phyloP scores from a whole-genome alignment of 1,140 invertebrate species.

The Cydia pomonella region DNA sequence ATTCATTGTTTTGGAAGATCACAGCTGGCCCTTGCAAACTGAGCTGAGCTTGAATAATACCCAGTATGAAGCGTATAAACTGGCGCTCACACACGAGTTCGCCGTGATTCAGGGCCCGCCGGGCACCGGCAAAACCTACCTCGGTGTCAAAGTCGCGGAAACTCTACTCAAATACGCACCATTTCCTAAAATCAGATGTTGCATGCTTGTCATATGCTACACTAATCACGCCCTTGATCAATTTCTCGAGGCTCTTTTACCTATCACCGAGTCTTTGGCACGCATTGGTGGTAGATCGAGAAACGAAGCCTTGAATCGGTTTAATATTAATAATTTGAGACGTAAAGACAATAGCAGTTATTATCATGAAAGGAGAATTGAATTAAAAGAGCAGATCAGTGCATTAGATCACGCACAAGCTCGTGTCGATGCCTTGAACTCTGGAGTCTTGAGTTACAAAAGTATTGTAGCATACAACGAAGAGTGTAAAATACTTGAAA shows the following conservation, averaged over 20 bases:
- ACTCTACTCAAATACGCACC: conserved; percentile 81
- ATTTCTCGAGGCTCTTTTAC: conserved; percentile 88
- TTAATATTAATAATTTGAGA: conserved; percentile 72
- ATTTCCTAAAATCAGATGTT: conserved; percentile 50
- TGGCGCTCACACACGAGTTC: conserved; percentile 83
- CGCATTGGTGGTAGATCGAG: conserved; percentile 88
- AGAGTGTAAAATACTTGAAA: conserved; percentile 34
- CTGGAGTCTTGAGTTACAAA: conserved; percentile 46
- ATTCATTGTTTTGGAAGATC: conserved; percentile 51
- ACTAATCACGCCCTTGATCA: conserved; percentile 95
- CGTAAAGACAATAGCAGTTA: conserved; percentile 48
- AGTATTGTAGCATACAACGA: conserved; percentile 40
- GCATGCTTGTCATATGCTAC: conserved; percentile 90
- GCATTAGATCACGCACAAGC: conserved; percentile 44
- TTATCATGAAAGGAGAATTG: conserved; percentile 35
- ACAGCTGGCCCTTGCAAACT: conserved; percentile 68
- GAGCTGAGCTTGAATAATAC: conserved; percentile 80
- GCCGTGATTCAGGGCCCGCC: conserved; percentile 90
- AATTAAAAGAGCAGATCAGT: conserved; percentile 35
- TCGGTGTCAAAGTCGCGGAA: conserved; percentile 86
- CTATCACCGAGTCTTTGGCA: conserved; percentile 82
- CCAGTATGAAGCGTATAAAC: conserved; percentile 82
- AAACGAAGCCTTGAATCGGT: conserved; percentile 80
- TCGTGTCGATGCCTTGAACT: conserved; percentile 45
- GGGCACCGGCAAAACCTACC: conserved; percentile 90